Conservation (phyloP, 2,113 vertebrate genomes). For the Dipodomys merriami region DNA sequence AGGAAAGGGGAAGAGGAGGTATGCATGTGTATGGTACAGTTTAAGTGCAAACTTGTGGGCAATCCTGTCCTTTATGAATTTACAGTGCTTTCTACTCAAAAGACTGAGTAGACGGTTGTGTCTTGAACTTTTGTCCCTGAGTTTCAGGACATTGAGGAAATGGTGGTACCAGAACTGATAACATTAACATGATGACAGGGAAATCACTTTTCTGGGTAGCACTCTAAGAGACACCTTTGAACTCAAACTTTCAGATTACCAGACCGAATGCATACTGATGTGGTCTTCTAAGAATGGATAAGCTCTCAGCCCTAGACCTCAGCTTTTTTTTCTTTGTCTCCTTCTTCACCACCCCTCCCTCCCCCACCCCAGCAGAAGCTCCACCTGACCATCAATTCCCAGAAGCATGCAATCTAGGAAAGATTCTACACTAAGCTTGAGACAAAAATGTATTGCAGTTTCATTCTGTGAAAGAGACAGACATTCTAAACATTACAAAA, state of each 20-base stretch:
- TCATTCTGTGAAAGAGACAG: slow-evolving; percentile 23
- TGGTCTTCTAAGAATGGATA: background rate
- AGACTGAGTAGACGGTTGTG: background rate
- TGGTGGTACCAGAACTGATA: background rate
- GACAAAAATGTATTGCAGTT: slow-evolving; percentile 29
- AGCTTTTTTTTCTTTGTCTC: background rate
- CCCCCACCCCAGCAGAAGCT: background rate
- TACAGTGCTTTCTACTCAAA: background rate
- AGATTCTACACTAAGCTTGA: background rate
- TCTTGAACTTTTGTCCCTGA: background rate
- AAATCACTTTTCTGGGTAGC: background rate
- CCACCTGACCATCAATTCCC: background rate
- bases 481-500: background rate
- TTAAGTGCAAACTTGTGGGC: background rate
- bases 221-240: background rate
- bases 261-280: background rate
- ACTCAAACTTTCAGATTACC: background rate
- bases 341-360: background rate
- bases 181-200: background rate
- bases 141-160: background rate
- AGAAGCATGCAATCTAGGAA: background rate
- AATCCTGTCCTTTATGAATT: background rate
- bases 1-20: background rate
- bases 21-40: too few relatives aligned
- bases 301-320: background rate